Evolutionary conservation across 1,140 invertebrate species (phyloP), one percentile per base, ranked within the genome.

Genomic region (Zophobas atratus): DNA sequence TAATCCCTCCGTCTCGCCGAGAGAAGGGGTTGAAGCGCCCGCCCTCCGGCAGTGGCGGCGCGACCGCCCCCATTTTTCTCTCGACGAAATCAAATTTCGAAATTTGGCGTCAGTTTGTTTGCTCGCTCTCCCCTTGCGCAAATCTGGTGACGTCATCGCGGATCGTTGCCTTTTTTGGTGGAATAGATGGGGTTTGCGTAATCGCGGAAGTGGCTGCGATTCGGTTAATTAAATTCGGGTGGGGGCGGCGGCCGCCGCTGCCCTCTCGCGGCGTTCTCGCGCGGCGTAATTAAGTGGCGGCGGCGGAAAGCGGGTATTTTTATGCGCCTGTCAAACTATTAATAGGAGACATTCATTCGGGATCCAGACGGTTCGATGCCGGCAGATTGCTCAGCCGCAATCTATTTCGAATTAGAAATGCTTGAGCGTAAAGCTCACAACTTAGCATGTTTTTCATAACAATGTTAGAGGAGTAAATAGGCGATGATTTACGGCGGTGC

Each of bases 321-420:
- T 78, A 74, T 78, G 63, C 77, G 53, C 57, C 70, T 74, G 70
- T 72, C 71, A 72, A 78, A 78, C 77, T 78, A 78, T 78, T 78
- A 78, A 78, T 78, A 78, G 77, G 77, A 73, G 70, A 67, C 77
- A 78, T 78, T 60, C 77, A 78, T 78, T 78, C 70, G 43, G 74
- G 63, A 78, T 78, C 70, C 43, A 78, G 70, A 78, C 70, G 56
- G 60, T 78, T 75, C 77, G 71, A 73, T 60, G 77, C 55, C 70
- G 57, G 41, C 77, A 74, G 77, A 63, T 55, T 78, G 77, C 56
- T 78, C 60, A 51, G 43, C 73, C 56, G 35, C 60, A 67, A 72
- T 73, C 71, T 73, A 73, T 73, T 73, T 73, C 71, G 39, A 73
- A 73, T 72, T 73, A 53, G 55, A 73, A 56, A 33, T 41, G 71